These are phyloP conservation scores for Epsilonema sp. DNA, from an alignment of 2,888 invertebrate species.

Conservation along the genomic window DNA sequence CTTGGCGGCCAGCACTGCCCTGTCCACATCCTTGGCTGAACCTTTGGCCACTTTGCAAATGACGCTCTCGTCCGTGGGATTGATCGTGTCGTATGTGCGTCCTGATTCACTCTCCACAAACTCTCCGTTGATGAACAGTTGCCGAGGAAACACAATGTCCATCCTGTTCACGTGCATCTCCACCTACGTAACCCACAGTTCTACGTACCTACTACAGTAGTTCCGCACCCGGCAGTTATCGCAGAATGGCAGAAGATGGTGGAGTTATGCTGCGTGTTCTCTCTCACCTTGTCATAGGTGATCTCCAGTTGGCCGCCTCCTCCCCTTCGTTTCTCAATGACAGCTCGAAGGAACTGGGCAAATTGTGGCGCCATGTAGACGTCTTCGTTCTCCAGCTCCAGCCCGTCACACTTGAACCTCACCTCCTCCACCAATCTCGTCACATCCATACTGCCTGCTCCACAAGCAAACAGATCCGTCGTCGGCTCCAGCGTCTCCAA, in stretches of 20 bases:
- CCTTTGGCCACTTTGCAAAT: constrained; percentile 43
- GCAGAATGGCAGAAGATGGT: background rate
- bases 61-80: constrained; percentile 59
- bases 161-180: constrained; percentile 59
- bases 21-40: constrained; percentile 57
- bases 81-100: constrained; percentile 44
- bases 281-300: constrained; percentile 16
- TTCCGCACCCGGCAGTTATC: too few species aligned
- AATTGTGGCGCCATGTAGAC: constrained; percentile 80
- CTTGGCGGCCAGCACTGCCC: constrained; percentile 66
- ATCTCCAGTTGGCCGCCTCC: constrained; percentile 24
- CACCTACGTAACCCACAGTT: constrained; percentile 20
- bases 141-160: constrained; percentile 62
- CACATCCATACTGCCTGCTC: constrained; percentile 95
- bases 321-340: constrained; percentile 48
- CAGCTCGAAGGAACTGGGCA: constrained; percentile 49
- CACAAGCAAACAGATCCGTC: constrained; percentile 78
- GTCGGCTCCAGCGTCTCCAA: constrained; percentile 44
- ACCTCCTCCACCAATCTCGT: constrained; percentile 77
- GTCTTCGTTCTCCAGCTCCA: constrained; percentile 64
- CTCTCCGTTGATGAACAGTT: constrained; percentile 71
- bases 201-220: too few species aligned
- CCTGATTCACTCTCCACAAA: constrained; percentile 56
- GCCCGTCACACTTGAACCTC: constrained; percentile 46
- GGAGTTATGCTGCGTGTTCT: background rate